phyloP scores from a whole-genome alignment of 2,888 invertebrate genomes.

The Ischnura elegans region DNA sequence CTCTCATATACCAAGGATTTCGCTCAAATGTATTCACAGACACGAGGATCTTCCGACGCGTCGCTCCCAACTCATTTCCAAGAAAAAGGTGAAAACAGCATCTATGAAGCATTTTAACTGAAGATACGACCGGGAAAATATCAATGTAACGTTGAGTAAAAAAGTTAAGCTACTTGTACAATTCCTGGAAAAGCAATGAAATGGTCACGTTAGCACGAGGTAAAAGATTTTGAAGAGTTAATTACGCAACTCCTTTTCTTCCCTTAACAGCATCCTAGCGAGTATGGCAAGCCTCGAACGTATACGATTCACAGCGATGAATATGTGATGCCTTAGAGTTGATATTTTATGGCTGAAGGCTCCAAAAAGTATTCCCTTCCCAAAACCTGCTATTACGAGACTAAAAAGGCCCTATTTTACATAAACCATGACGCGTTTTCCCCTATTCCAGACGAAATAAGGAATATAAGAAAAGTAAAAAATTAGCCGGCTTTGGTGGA shows the following conservation, averaged over 20 bases:
- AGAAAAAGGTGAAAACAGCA: neutral
- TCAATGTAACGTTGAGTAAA: neutral
- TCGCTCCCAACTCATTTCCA: neutral
- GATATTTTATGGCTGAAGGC: too few species aligned
- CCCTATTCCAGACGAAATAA: too few species aligned
- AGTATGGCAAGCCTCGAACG: too few species aligned
- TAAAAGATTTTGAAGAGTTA: neutral
- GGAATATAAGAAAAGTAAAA: too few species aligned
- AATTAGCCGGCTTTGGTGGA: too few species aligned
- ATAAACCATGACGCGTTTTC: too few species aligned
- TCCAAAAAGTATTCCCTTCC: too few species aligned
- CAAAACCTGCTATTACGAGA: too few species aligned
- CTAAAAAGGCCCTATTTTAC: too few species aligned
- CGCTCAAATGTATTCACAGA: neutral
- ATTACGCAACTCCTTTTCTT: neutral
- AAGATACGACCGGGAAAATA: neutral
- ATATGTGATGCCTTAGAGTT: too few species aligned
- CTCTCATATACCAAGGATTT: constrained; percentile 4
- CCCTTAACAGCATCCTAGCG: too few species aligned
- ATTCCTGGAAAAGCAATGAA: neutral
- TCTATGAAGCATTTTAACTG: neutral
- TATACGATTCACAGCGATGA: too few species aligned
- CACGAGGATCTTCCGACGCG: neutral
- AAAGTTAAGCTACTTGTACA: neutral
- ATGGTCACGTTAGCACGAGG: neutral